phyloP scores from a whole-genome alignment of 2,113 vertebrate species.

The Nothobranchius furzeri region DNA sequence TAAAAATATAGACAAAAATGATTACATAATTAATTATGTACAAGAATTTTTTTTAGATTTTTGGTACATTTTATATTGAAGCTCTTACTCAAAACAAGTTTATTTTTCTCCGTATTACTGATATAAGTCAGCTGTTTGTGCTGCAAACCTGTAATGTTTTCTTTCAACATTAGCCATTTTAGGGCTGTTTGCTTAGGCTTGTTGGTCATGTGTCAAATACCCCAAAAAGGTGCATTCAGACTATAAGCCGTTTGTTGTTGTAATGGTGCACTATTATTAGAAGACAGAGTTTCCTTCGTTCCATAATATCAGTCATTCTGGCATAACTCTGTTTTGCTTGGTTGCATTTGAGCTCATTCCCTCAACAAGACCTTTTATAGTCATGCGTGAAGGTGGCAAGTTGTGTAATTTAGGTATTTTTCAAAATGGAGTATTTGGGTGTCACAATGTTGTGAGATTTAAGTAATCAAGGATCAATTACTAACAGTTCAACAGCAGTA shows the following conservation, averaged over 20 bases:
- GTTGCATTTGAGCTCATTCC: slow-evolving; percentile 66
- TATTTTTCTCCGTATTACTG: too few species aligned
- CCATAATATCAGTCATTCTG: slow-evolving; percentile 66
- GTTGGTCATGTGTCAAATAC: slow-evolving; percentile 30
- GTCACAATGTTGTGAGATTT: slow-evolving; percentile 43
- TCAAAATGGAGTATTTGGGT: slow-evolving; percentile 56
- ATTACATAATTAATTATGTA: too few species aligned
- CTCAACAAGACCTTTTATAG: slow-evolving; percentile 67
- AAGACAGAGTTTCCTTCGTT: slow-evolving; percentile 55
- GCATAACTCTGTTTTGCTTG: slow-evolving; percentile 67
- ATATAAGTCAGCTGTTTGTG: slow-evolving; percentile 10
- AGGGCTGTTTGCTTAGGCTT: slow-evolving; percentile 34
- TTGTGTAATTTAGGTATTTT: slow-evolving; percentile 67
- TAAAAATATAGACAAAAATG: too few species aligned
- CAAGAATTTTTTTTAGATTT: too few species aligned
- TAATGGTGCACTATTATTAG: slow-evolving; percentile 63
- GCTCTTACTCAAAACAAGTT: too few species aligned
- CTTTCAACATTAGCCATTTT: slow-evolving; percentile 20
- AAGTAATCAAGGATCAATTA: slow-evolving; percentile 45
- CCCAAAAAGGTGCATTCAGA: slow-evolving; percentile 38
- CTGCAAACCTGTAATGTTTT: slow-evolving; percentile 29
- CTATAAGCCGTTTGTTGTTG: slow-evolving; percentile 54
- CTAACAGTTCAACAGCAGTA: slow-evolving; percentile 29
- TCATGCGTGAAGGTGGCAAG: slow-evolving; percentile 53
- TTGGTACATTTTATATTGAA: too few species aligned